Percentiles rank a stretch among this genome's conserved stretches.
Conservation (phyloP, 2,113 vertebrate genomes). For the Grantiella picta region DNA sequence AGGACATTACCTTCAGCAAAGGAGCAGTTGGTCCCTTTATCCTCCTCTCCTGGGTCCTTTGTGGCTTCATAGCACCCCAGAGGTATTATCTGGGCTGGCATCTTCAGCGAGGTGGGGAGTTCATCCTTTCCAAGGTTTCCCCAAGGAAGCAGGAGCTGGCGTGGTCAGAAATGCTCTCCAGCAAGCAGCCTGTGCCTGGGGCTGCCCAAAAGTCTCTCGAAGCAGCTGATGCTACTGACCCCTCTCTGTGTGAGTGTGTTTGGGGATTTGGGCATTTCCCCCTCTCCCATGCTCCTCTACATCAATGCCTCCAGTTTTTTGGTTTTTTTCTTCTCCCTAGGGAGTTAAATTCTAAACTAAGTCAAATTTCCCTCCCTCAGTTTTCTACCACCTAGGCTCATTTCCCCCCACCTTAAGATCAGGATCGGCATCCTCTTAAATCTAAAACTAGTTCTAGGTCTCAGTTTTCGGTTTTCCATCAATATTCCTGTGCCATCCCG, state of each 20-base stretch:
- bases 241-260: neutral
- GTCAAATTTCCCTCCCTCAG: neutral
- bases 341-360: neutral
- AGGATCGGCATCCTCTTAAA: no score
- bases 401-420: neutral
- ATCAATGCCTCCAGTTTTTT: neutral
- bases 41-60: neutral
- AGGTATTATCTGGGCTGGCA: neutral
- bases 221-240: neutral
- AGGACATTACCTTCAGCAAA: constrained; percentile 13
- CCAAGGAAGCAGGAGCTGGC: constrained; percentile 55
- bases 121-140: constrained; percentile 45
- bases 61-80: neutral
- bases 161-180: constrained; percentile 59
- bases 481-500: neutral
- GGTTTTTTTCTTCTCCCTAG: neutral
- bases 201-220: constrained; percentile 39
- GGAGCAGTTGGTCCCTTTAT: neutral
- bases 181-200: constrained; percentile 36
- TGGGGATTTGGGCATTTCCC: neutral
- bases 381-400: neutral
- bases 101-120: neutral
- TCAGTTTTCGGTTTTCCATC: no score
- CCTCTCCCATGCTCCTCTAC: neutral
- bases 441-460: no score